These are phyloP conservation scores for Gephyroberyx darwinii DNA, from an alignment of 2,797 vertebrate genomes.

Conservation along the genomic window DNA sequence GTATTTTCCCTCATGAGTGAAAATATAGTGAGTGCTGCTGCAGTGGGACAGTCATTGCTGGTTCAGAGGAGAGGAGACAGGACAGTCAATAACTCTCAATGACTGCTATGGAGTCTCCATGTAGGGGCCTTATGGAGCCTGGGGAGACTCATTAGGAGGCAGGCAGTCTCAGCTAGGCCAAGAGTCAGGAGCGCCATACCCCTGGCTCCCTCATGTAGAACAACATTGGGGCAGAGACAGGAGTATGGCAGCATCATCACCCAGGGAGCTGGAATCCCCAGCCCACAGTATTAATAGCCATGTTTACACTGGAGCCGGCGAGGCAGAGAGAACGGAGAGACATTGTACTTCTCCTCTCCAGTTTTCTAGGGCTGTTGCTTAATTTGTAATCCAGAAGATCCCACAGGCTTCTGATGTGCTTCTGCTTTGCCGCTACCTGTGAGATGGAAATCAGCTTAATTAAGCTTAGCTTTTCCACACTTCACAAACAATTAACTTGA, in stretches of 20 bases:
- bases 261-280: constrained; percentile 10
- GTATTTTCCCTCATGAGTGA: too few relatives aligned
- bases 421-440: too few relatives aligned
- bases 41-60: constrained; percentile 30
- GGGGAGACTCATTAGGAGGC: constrained; percentile 50
- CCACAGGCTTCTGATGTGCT: too few relatives aligned
- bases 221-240: constrained; percentile 6
- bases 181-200: neutral
- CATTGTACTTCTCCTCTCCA: neutral
- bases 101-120: constrained; percentile 23
- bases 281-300: constrained; percentile 4
- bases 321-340: neutral
- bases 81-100: constrained; percentile 52
- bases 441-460: too few relatives aligned
- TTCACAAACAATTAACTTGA: too few relatives aligned
- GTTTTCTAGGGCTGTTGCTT: neutral
- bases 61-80: constrained; percentile 39
- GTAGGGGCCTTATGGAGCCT: constrained; percentile 27
- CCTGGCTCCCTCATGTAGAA: neutral
- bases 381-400: too few relatives aligned
- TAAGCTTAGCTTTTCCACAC: too few relatives aligned
- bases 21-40: neutral
- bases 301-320: constrained; percentile 25
- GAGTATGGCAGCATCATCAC: neutral
- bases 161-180: constrained; percentile 6